Evolutionary conservation across 2,113 vertebrate genomes (phyloP), one percentile per base, ranked within the genome.

Genomic region (Notothenia rossii): DNA sequence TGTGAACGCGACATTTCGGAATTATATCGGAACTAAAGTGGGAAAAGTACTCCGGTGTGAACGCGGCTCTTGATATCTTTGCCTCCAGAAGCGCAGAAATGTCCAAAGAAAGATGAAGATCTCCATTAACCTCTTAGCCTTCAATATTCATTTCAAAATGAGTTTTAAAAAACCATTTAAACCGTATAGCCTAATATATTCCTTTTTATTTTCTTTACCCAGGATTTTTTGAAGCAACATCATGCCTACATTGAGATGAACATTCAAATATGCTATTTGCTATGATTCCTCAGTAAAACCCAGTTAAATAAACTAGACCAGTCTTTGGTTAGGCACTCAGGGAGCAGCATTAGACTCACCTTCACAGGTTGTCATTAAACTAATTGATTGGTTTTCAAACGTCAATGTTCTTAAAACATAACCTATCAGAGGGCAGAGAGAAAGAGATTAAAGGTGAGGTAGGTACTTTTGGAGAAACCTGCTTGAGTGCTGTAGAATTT

Each of bases 101-200:
- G 40, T 46, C 85, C 77, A 66, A 59, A 43, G 64, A 10, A 68
- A 59, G 25, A 69, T 43, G 82, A 76, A 77, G 74, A 85, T 86
- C 83, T 89, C 79, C 64, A 84, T 86, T 92, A 86, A 89, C 65
- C 46, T 43, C 36, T 40, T 40, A 40, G 36, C 36, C 36, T 40
- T 40, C 36, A 20, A 1, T 40, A 12, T n/a, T 77, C 69, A 50
- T 50, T 71, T 45, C 2, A 36, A 66, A 45, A 10, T 15, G n/a
- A 75, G 74, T 66, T 66, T 40, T 60, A 73, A 55, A 54, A n/a
- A 36, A 40, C 3, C 36, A 40, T 40, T 40, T 20, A 11, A 11
- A 7, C 11, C 1, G 9, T 63, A 60, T 67, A 25, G 25, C 25
- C 25, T 25, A 45, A 63, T 72, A 79, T 62, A 20, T 49, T 61